Evolutionary conservation across 1,140 invertebrate genomes (phyloP).

Genomic region (Drosophila serrata): DNA sequence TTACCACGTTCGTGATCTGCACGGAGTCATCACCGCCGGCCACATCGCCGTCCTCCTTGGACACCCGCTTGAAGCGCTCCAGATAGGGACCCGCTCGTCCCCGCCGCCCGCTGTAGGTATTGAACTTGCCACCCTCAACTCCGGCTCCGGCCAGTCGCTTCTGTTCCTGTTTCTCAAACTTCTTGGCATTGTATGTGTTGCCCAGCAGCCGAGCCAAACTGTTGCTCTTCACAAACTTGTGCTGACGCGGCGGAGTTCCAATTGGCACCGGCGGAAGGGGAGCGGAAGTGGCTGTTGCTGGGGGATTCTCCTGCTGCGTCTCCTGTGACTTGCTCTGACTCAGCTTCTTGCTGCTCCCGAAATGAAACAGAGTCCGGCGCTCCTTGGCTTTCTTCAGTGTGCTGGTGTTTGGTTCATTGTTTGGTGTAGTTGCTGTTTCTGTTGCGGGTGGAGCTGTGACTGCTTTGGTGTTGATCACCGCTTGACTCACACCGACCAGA

Average conservation of each 20-base stretch:
- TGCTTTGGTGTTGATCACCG: slow-evolving; percentile 64
- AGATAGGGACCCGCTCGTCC: slow-evolving; percentile 71
- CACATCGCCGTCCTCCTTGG: slow-evolving; percentile 79
- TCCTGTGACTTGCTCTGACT: slow-evolving; percentile 47
- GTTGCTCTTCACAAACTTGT: slow-evolving; percentile 81
- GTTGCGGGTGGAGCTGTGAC: slow-evolving; percentile 19
- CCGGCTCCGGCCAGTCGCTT: slow-evolving; percentile 55
- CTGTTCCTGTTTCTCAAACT: slow-evolving; percentile 80
- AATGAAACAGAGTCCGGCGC: slow-evolving; percentile 68
- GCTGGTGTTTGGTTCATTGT: slow-evolving; percentile 73
- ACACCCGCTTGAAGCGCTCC: slow-evolving; percentile 78
- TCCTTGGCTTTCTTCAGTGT: slow-evolving; percentile 70
- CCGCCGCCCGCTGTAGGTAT: slow-evolving; percentile 73
- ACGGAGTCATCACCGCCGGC: slow-evolving; percentile 53
- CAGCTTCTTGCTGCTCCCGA: slow-evolving; percentile 62
- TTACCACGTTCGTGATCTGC: slow-evolving; percentile 51
- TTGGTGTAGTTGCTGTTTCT: slow-evolving; percentile 65
- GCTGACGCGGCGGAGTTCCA: slow-evolving; percentile 74
- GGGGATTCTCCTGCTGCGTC: not conserved
- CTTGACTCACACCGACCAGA: slow-evolving; percentile 49
- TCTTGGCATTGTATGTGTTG: slow-evolving; percentile 84
- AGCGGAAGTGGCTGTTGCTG: slow-evolving; percentile 30
- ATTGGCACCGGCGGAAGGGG: slow-evolving; percentile 58
- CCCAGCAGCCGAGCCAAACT: slow-evolving; percentile 79
- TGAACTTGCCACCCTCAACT: slow-evolving; percentile 65